Conservation (phyloP, 1,140 invertebrate species). For the Drusus annulatus region DNA sequence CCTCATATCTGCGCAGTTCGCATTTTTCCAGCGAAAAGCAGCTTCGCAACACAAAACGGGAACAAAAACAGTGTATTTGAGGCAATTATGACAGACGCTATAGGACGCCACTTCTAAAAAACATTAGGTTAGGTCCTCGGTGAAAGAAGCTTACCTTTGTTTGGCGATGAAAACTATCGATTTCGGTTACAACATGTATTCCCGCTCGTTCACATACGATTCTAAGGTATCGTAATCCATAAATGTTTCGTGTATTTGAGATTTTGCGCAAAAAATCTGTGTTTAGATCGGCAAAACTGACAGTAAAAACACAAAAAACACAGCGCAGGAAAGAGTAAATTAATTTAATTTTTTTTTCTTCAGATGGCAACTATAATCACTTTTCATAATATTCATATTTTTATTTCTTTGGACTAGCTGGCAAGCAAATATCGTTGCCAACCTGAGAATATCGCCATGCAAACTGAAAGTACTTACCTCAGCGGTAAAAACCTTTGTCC, state of each 20-base stretch:
- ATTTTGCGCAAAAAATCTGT: slow-evolving; percentile 43
- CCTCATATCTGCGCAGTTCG: not conserved
- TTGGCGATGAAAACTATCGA: slow-evolving; percentile 52
- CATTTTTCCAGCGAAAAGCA: not conserved
- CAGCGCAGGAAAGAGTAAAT: slow-evolving; percentile 49
- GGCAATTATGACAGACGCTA: slow-evolving; percentile 68
- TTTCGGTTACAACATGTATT: slow-evolving; percentile 51
- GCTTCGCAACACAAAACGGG: slow-evolving; percentile 57
- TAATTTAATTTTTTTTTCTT: slow-evolving; percentile 53
- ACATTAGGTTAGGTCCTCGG: slow-evolving; percentile 70
- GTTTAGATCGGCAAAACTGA: slow-evolving; percentile 51
- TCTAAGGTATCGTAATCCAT: slow-evolving; percentile 47
- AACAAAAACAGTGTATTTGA: slow-evolving; percentile 1
- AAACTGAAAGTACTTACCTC: not conserved
- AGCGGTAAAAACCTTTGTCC: no score
- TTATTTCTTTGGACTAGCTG: slow-evolving; percentile 37
- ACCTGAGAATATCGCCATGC: not conserved
- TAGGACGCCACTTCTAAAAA: slow-evolving; percentile 68
- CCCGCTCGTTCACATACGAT: slow-evolving; percentile 41
- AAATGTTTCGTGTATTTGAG: slow-evolving; percentile 33
- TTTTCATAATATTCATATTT: slow-evolving; percentile 49
- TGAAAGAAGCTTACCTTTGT: slow-evolving; percentile 70
- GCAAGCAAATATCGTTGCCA: slow-evolving; percentile 11
- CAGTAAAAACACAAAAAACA: slow-evolving; percentile 54
- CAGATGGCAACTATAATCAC: slow-evolving; percentile 54